A percentile compares a stretch with the other conserved stretches of the same genome.
Evolutionary conservation across 2,888 invertebrate species (phyloP).

Genomic region (Aethes cnicana): DNA sequence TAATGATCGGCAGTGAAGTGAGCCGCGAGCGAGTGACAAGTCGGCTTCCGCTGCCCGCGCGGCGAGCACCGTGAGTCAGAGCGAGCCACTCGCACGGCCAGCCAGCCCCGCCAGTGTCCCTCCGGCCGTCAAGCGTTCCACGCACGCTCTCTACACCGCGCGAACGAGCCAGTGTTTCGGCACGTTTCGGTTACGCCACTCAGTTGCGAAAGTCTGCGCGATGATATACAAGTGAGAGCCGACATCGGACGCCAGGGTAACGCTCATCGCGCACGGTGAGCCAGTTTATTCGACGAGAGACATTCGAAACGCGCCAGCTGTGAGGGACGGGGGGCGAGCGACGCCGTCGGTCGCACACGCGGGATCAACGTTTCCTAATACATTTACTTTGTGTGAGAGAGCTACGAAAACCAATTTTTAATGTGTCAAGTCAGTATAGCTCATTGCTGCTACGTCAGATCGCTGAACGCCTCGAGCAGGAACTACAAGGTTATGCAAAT

Average conservation of each 20-base stretch:
- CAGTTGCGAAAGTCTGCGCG: conserved; percentile 81
- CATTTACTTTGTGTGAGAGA: conserved; percentile 66
- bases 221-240: conserved; percentile 82
- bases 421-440: conserved; percentile 82
- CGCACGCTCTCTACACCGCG: conserved; percentile 57
- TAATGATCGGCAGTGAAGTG: conserved; percentile 54
- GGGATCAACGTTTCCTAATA: conserved; percentile 66
- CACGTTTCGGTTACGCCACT: conserved; percentile 75
- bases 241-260: conserved; percentile 71
- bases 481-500: conserved; percentile 83
- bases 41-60: conserved; percentile 35
- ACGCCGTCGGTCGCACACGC: conserved; percentile 77
- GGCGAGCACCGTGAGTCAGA: conserved; percentile 14
- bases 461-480: conserved; percentile 79
- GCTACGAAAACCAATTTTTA: conserved; percentile 78
- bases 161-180: conserved; percentile 65
- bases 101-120: conserved; percentile 36
- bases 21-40: conserved; percentile 48
- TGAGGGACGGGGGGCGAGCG: conserved; percentile 75
- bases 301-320: conserved; percentile 73
- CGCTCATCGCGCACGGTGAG: conserved; percentile 80
- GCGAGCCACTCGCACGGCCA: conserved; percentile 8
- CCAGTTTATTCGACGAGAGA: conserved; percentile 72
- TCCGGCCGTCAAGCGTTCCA: conserved; percentile 36
- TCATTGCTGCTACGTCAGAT: conserved; percentile 81